Base-by-base conservation (phyloP, 35 echinoderm and acorn worm genomes). In the Patiria miniata region DNA sequence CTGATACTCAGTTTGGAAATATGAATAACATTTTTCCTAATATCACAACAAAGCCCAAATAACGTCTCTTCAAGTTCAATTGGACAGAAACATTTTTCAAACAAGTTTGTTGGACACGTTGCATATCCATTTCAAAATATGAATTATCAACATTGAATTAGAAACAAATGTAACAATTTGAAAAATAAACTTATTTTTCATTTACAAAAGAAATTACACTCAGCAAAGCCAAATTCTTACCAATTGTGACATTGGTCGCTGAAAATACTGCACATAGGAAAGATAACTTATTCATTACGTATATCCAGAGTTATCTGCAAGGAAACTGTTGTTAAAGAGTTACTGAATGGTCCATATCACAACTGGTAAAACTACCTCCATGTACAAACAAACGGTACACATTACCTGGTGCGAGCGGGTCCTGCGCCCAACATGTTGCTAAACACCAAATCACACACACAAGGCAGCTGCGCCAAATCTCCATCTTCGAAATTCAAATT, bases 371-470 rank as follows among this genome's bases (percentile, higher is more conserved):
- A 32, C 26, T 15, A 73, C 14, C 8, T 22, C 34, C 34, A 10
- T 73, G 15, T 23, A 73, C 65, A 73, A n/a, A 73, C 2, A 2
- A 36, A 16, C 26, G 34, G 26, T 73, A 10, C 14, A 68, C 65
- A 1, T 73, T 73, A 73, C 65, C 65, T 73, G 65, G 65, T 30
- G 65, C 21, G 29, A 73, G 65, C 29, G 23, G 23, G 65, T 73
- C 65, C 26, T 73, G 65, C 65, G 26, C 65, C 65, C 22, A 73
- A 73, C 65, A 73, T 34, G 65, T 73, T 32, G 65, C 65, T 73
- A 34, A 14, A 26, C 26, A 73, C 65, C 7, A 73, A 30, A 73
- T 30, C 65, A 73, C 65, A 36, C 65, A 73, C 34, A 73, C 26
- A 73, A 73, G 21, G 65, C 65, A 73, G 21, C 26, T 30, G 65